Conservation (phyloP, 1,140 invertebrate species). For the Bombus sylvicola region DNA sequence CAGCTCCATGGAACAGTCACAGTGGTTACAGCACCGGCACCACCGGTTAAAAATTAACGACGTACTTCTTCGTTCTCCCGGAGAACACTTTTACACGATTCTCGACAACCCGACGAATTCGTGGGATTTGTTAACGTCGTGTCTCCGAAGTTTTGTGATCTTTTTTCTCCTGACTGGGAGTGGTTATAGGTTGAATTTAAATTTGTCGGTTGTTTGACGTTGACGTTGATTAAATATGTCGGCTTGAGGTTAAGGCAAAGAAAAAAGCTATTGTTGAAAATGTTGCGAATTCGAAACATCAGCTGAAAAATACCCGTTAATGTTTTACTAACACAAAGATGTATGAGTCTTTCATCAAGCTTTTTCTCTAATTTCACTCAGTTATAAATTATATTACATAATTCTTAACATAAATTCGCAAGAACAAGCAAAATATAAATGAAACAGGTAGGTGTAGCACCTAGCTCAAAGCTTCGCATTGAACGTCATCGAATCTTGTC, state of each 20-base stretch:
- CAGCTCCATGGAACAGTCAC: constrained; percentile 5
- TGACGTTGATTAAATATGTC: background rate
- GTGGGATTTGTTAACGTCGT: background rate
- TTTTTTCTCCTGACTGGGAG: too few relatives aligned
- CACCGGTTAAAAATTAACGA: constrained; percentile 40
- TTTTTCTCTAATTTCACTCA: too few relatives aligned
- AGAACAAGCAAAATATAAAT: too few relatives aligned
- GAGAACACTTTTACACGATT: background rate
- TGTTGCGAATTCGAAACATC: background rate
- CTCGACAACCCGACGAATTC: background rate
- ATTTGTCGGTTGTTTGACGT: background rate
- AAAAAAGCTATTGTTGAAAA: too few relatives aligned
- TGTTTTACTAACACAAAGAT: too few relatives aligned
- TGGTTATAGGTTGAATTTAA: too few relatives aligned
- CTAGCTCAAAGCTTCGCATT: too few relatives aligned
- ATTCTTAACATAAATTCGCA: too few relatives aligned
- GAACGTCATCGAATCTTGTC: background rate
- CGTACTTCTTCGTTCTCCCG: background rate
- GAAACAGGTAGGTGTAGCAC: too few relatives aligned
- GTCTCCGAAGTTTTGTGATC: background rate
- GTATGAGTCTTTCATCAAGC: too few relatives aligned
- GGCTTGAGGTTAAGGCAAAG: background rate
- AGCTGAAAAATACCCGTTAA: too few relatives aligned
- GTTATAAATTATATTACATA: too few relatives aligned
- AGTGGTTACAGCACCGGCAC: background rate